Evolutionary conservation across 2,113 vertebrate genomes (phyloP), one percentile per base, ranked within the genome.

Genomic region (Esox niger): DNA sequence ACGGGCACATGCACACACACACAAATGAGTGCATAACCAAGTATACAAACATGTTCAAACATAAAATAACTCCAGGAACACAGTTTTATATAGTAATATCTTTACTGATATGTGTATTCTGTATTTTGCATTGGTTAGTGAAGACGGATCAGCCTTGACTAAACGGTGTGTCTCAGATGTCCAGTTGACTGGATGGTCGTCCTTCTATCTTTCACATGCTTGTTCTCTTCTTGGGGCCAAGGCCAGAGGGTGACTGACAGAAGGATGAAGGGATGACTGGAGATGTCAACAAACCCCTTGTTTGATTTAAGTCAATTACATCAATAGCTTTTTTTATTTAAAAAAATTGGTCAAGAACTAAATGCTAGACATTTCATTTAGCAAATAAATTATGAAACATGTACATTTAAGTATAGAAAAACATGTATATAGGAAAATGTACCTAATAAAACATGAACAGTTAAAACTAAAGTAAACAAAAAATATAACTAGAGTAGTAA

Each of bases 41-140:
- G 32, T 7, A 35, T 31, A 59, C 57, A n/a, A n/a, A 61, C 59
- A 61, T 59, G 17, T 59, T 20, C 17, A 31, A 32, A 59, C 29
- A 27, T 31, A 29, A 29, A 59, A 13, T 4, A 31, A 30, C 20
- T 29, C 2, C 5, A 20, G 6, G 31, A 13, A 20, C 17, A 31
- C 17, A 20, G 31, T 11, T 20, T 31, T 3, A 30, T 5, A 30
- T 59, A 3, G 30, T 59, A 0, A 3, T 59, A 20, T 59, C 27
- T 1, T 30, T 58, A 6, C 17, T 43, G 17, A 15, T 43, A 43
- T 43, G 11, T 43, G 15, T 43, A 43, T 43, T 43, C 38, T 43
- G 15, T 6, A 58, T 29, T 3, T 29, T 17, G 27, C 29, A 15
- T 32, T 7, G n/a, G 9, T 23, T 23, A 59, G 57, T 59, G 29